phyloP scores from a whole-genome alignment of 2,113 vertebrate genomes.

The Oryzias javanicus region DNA sequence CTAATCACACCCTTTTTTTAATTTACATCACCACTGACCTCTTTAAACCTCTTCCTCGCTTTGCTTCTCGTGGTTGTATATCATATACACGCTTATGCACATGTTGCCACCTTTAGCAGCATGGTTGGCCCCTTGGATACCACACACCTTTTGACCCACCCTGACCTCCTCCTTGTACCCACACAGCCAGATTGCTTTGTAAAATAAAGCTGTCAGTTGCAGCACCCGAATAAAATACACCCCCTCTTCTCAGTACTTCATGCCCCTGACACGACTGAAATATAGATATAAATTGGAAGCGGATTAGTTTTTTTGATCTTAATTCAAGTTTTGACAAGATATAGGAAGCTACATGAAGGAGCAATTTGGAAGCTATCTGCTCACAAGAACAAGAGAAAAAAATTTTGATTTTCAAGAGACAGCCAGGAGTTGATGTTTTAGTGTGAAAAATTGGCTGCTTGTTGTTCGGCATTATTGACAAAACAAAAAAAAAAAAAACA shows the following conservation, averaged over 20 bases:
- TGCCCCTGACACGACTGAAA: constrained; percentile 91
- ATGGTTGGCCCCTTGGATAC: constrained; percentile 61
- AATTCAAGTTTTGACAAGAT: constrained; percentile 95
- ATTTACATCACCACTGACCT: constrained; percentile 42
- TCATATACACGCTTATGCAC: constrained; percentile 25
- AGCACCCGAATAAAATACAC: constrained; percentile 95
- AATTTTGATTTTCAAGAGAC: not conserved
- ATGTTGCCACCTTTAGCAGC: constrained; percentile 49
- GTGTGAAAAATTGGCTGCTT: not conserved
- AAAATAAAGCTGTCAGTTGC: constrained; percentile 99
- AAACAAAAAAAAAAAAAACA: not conserved
- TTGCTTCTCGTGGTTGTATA: constrained; percentile 34
- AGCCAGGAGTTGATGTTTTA: not conserved
- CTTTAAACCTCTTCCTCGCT: constrained; percentile 35
- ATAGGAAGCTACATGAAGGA: constrained; percentile 69
- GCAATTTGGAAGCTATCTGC: constrained; percentile 58
- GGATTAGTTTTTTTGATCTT: constrained; percentile 94
- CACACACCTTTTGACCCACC: constrained; percentile 83
- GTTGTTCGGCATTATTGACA: not conserved
- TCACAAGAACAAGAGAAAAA: not conserved
- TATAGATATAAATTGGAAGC: constrained; percentile 97
- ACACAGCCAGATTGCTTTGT: constrained; percentile 96
- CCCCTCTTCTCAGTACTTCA: constrained; percentile 83
- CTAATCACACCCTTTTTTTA: constrained; percentile 59
- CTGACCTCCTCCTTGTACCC: constrained; percentile 88